phyloP scores from a whole-genome alignment of 2,113 vertebrate species.

The Jaculus jaculus region DNA sequence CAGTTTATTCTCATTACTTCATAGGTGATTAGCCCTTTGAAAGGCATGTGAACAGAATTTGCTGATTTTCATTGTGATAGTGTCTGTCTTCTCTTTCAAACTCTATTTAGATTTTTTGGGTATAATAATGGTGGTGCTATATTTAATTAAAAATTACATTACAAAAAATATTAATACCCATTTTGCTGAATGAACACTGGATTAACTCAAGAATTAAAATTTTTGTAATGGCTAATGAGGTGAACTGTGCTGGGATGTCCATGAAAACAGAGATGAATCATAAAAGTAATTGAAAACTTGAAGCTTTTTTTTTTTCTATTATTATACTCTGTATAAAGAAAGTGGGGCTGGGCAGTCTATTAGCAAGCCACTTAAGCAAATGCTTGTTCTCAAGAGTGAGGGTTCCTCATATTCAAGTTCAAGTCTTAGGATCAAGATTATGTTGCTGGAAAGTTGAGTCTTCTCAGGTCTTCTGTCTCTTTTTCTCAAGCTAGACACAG shows the following conservation, averaged over 20 bases:
- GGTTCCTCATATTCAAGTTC: background rate
- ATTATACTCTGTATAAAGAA: conserved; percentile 18
- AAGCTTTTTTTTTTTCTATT: conserved; percentile 71
- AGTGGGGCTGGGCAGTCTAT: background rate
- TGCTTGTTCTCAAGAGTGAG: background rate
- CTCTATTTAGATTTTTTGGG: conserved; percentile 86
- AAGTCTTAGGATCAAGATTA: background rate
- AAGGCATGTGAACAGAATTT: conserved; percentile 83
- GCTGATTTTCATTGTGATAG: conserved; percentile 83
- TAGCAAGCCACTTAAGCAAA: background rate
- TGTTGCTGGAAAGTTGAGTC: background rate
- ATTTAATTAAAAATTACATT: conserved; percentile 88
- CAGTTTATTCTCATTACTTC: conserved; percentile 88
- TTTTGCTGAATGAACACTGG: conserved; percentile 80
- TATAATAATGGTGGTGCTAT: conserved; percentile 84
- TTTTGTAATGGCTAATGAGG: conserved; percentile 80
- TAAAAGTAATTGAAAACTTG: conserved; percentile 75
- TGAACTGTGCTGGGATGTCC: conserved; percentile 75
- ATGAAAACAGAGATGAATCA: conserved; percentile 83
- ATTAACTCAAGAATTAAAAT: conserved; percentile 82
- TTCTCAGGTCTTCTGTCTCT: background rate
- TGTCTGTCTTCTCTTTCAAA: conserved; percentile 81
- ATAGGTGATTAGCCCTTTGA: conserved; percentile 85
- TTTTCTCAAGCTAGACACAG: background rate
- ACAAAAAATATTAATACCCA: conserved; percentile 81